Conservation (phyloP, 53 echinoderm and acorn worm genomes). For the Paracentrotus lividus region DNA sequence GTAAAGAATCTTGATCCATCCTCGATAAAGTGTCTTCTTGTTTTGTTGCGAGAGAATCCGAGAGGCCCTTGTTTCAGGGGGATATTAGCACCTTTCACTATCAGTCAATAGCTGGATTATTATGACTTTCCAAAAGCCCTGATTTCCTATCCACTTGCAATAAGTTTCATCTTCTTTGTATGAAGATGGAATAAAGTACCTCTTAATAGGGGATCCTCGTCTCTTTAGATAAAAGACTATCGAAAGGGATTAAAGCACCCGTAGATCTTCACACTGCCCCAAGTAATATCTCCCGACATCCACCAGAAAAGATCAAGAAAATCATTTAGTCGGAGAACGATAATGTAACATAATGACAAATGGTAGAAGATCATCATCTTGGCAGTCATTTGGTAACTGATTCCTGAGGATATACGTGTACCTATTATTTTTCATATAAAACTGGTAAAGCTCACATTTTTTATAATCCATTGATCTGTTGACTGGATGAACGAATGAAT, state of each 20-base stretch:
- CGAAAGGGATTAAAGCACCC: not conserved
- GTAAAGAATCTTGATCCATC: slow-evolving; percentile 12
- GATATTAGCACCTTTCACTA: slow-evolving; percentile 39
- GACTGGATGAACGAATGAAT: not conserved
- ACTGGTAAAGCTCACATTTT: not conserved
- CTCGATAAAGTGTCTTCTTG: slow-evolving; percentile 5
- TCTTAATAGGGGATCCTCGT: not conserved
- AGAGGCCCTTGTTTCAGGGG: slow-evolving; percentile 45
- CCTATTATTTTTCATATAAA: not conserved
- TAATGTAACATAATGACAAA: not conserved
- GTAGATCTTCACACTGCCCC: slow-evolving; percentile 23
- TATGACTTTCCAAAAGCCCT: not conserved
- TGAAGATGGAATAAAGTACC: not conserved
- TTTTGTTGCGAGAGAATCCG: slow-evolving; percentile 4
- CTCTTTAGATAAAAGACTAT: not conserved
- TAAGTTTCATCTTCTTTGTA: not conserved
- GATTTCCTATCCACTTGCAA: not conserved
- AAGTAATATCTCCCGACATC: slow-evolving; percentile 4
- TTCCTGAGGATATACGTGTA: slow-evolving; percentile 4
- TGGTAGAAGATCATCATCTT: slow-evolving; percentile 4
- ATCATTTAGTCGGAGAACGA: slow-evolving; percentile 6
- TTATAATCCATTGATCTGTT: not conserved
- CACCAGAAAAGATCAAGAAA: not conserved
- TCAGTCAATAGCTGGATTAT: slow-evolving; percentile 38
- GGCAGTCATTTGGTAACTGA: not conserved